A percentile compares a stretch with the other conserved stretches of the same genome.
Conservation (phyloP, 2,888 invertebrate species). For the Brachyptera putata region DNA sequence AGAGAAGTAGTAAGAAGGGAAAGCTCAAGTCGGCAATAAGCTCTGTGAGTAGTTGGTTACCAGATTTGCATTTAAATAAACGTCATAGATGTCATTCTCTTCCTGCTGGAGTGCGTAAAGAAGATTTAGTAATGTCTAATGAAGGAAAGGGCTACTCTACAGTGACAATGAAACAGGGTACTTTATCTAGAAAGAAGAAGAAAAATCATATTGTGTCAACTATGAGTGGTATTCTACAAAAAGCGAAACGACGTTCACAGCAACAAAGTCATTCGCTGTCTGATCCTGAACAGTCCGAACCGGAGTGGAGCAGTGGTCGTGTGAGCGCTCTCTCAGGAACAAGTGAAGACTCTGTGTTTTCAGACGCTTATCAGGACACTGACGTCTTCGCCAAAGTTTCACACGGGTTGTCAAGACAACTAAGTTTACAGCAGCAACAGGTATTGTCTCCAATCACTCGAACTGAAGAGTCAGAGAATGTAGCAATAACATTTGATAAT, state of each 20-base stretch:
- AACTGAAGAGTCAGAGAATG: conserved; percentile 32
- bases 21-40: conserved; percentile 76
- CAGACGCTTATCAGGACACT: conserved; percentile 61
- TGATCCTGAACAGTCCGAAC: conserved; percentile 63
- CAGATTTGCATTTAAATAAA: conserved; percentile 73
- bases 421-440: conserved; percentile 44
- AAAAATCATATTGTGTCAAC: conserved; percentile 78
- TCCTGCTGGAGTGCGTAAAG: conserved; percentile 63
- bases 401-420: conserved; percentile 40
- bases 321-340: conserved; percentile 68
- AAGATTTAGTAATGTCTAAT: conserved; percentile 44
- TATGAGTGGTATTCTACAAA: conserved; percentile 79
- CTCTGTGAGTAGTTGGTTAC: conserved; percentile 74
- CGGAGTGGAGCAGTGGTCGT: conserved; percentile 50
- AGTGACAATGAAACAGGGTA: conserved; percentile 21
- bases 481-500: not conserved
- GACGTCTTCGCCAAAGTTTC: conserved; percentile 61
- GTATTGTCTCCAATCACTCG: not conserved
- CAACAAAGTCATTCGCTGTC: conserved; percentile 59
- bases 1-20: conserved; percentile 64
- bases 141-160: conserved; percentile 21
- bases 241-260: conserved; percentile 66
- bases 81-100: conserved; percentile 77
- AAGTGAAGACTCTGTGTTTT: conserved; percentile 61
- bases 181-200: conserved; percentile 58